A percentile compares a stretch with the other conserved stretches of the same genome.
Evolutionary conservation across 2,888 invertebrate genomes (phyloP).

Genomic region (Zele albiditarsus): DNA sequence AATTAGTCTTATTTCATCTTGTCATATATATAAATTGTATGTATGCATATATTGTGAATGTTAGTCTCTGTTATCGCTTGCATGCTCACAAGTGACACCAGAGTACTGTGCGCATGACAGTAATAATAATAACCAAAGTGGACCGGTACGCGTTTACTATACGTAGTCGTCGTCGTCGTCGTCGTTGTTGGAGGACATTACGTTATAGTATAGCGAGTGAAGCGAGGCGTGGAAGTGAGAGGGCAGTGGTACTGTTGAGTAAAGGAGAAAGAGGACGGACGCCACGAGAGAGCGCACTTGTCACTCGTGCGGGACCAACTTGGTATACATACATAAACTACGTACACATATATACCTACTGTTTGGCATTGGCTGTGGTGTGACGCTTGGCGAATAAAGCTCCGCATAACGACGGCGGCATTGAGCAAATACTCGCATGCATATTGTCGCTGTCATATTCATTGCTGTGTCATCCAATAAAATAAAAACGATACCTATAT

Average conservation of each 20-base stretch:
- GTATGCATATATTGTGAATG: background rate
- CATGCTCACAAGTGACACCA: background rate
- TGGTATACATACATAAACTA: slow-evolving; percentile 13
- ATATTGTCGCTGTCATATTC: background rate
- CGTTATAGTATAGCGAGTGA: background rate
- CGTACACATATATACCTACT: background rate
- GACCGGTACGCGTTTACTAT: slow-evolving; percentile 10
- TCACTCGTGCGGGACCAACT: slow-evolving; percentile 43
- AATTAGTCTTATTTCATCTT: background rate
- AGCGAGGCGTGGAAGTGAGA: background rate
- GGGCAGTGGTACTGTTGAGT: background rate
- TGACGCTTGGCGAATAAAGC: slow-evolving; percentile 13
- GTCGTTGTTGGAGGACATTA: background rate
- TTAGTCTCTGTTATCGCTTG: slow-evolving; percentile 1
- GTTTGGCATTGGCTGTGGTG: slow-evolving; percentile 5
- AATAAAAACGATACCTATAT: background rate
- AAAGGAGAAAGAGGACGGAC: background rate
- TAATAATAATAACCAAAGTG: slow-evolving; percentile 37
- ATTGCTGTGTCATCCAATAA: background rate
- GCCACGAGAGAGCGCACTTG: slow-evolving; percentile 52
- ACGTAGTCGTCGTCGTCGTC: background rate
- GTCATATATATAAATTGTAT: background rate
- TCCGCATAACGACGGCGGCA: slow-evolving; percentile 17
- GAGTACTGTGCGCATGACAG: slow-evolving; percentile 32
- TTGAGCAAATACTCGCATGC: background rate